Conservation (phyloP, 2,888 invertebrate genomes). For the Synergus itoensis region DNA sequence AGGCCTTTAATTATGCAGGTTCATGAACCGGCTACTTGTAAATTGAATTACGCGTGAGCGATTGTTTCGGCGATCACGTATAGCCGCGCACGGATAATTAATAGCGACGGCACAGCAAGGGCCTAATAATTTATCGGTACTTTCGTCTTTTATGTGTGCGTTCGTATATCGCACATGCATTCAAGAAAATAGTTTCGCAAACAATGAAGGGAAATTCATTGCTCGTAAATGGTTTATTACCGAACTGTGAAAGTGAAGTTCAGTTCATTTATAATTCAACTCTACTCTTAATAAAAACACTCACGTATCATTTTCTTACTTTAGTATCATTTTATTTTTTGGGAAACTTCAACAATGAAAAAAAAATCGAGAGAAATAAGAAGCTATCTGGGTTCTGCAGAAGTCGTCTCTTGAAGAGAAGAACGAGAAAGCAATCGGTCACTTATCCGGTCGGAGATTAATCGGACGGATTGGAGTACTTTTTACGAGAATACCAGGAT, state of each 20-base stretch:
- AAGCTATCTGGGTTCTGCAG: neutral
- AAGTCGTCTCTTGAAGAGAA: neutral
- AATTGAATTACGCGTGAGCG: conserved; percentile 16
- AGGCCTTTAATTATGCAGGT: neutral
- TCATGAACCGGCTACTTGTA: conserved; percentile 5
- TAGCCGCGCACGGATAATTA: conserved; percentile 10
- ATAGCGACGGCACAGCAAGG: neutral
- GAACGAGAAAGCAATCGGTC: conserved; percentile 1
- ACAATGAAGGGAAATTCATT: neutral
- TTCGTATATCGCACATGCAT: neutral
- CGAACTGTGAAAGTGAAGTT: neutral
- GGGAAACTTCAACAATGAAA: neutral
- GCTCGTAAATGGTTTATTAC: neutral
- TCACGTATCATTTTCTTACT: no score
- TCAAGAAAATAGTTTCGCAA: neutral
- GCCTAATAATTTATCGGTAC: conserved; percentile 15
- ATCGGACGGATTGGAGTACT: neutral
- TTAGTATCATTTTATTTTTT: no score
- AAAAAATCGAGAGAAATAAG: neutral
- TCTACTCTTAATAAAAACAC: neutral
- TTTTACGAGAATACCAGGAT: conserved; percentile 13
- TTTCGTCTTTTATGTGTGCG: neutral
- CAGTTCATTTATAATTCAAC: neutral
- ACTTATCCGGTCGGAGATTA: conserved; percentile 3
- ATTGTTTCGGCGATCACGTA: neutral